Conservation (phyloP, 2,888 invertebrate species). For the Stratiomys singularior region DNA sequence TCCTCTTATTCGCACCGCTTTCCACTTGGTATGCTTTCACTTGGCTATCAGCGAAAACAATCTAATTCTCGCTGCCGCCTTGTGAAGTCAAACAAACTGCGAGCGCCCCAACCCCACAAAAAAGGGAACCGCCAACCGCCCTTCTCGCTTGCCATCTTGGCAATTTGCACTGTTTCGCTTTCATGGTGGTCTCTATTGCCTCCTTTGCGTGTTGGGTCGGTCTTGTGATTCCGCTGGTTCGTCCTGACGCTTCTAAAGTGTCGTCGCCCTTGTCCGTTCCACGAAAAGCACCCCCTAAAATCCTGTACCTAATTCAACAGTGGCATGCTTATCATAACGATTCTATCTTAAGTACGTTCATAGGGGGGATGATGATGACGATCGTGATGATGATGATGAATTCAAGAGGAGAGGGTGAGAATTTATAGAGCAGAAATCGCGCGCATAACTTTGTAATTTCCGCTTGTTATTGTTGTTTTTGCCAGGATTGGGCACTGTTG, state of each 20-base stretch:
- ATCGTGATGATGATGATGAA: too few species aligned
- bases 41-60: slow-evolving; percentile 43
- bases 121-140: neutral
- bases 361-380: neutral
- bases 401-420: neutral
- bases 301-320: slow-evolving; percentile 21
- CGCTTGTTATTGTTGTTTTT: neutral
- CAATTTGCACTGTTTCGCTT: slow-evolving; percentile 4
- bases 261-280: neutral
- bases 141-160: neutral
- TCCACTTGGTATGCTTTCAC: slow-evolving; percentile 29
- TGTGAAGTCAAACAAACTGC: slow-evolving; percentile 23
- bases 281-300: neutral
- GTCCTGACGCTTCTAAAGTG: too few species aligned
- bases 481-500: neutral
- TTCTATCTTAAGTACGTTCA: slow-evolving; percentile 42
- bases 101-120: neutral
- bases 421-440: slow-evolving; percentile 1
- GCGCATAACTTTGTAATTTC: slow-evolving; percentile 33
- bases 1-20: slow-evolving; percentile 42
- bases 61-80: slow-evolving; percentile 10
- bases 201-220: neutral
- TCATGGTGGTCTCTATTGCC: neutral
- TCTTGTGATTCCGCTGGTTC: too few species aligned
- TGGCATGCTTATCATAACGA: slow-evolving; percentile 41